Conservation (phyloP, 2,888 invertebrate species). For the Prenolepis imparis region DNA sequence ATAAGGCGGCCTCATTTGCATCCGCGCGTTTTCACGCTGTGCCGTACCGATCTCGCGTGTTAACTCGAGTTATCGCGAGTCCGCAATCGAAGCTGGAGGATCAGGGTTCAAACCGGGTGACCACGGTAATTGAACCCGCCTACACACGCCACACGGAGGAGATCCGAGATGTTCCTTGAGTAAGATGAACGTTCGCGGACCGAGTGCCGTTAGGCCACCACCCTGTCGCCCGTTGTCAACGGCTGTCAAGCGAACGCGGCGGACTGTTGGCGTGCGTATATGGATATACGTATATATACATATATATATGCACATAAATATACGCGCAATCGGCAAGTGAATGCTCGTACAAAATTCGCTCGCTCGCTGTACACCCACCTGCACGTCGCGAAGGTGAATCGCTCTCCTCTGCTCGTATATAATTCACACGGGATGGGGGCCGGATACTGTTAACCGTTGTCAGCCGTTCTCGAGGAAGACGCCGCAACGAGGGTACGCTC, state of each 20-base stretch:
- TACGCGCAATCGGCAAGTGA: conserved; percentile 46
- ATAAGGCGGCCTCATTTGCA: conserved; percentile 53
- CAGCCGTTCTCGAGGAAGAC: conserved; percentile 73
- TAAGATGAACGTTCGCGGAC: conserved; percentile 64
- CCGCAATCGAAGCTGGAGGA: conserved; percentile 57
- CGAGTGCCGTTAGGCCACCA: conserved; percentile 75
- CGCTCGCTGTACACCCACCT: conserved; percentile 70
- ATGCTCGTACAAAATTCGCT: conserved; percentile 36
- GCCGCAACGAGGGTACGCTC: conserved; percentile 45
- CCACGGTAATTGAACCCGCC: conserved; percentile 72
- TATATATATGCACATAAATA: conserved; percentile 3
- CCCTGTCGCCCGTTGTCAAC: conserved; percentile 76
- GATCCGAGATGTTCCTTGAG: conserved; percentile 63
- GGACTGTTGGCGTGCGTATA: conserved; percentile 39
- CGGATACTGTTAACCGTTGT: conserved; percentile 80
- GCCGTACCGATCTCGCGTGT: conserved; percentile 40
- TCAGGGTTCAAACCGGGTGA: conserved; percentile 53
- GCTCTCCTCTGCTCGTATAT: conserved; percentile 65
- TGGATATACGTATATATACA: not conserved
- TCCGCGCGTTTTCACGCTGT: not conserved
- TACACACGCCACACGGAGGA: conserved; percentile 61
- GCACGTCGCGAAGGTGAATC: conserved; percentile 68
- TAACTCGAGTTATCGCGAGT: conserved; percentile 55
- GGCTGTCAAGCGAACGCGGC: conserved; percentile 67
- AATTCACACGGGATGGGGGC: conserved; percentile 75